Evolutionary conservation across 2,797 vertebrate genomes (phyloP), one percentile per base, ranked within the genome.

Genomic region (Gymnothorax javanicus): DNA sequence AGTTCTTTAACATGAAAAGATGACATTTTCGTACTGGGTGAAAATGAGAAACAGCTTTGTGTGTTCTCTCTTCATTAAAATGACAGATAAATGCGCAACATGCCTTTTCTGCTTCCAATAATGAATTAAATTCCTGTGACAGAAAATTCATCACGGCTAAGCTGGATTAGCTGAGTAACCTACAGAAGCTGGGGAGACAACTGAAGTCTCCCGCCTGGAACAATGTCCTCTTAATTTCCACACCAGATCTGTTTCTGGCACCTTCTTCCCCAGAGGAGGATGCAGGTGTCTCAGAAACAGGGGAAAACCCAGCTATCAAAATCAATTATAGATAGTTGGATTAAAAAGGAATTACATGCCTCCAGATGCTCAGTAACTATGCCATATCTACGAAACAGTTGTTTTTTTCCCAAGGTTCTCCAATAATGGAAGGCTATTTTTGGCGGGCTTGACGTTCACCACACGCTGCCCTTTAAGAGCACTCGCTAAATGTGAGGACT

Each of bases 241-340:
- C 56, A 57, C 52, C 6, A 57, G 15, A 33, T 50, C 12, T 82
- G 33, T 60, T 73, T 85, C 69, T 60, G 77, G 77, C 6, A 12
- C 11, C 15, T 77, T 82, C 54, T 2, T 71, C 79, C 86, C 87
- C 77, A 7, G 59, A 23, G 57, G 54, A 86, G 33, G 57, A 12
- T 56, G 25, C 20, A 73, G 50, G 79, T 84, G 43, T 85, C 25
- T 81, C 64, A 88, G 69, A 87, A 75, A 77, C 25, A 56, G 62
- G 64, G 23, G n/a, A 67, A 67, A 64, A 67, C 23, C 75, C 73
- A 75, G 25, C 88, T 73, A 59, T 54, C 54, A 20, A 50, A n/a
- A 84, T 12, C 60, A 12, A 82, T 11, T 9, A 27, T 57, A 13
- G 52, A 59, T 87, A 88, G 52, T 56, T 54, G 77, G 77, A 81